Percentiles rank a stretch among this genome's conserved stretches.
These are phyloP conservation scores for Actinemys pallida DNA, from an alignment of 2,113 vertebrate species.

Conservation along the genomic window DNA sequence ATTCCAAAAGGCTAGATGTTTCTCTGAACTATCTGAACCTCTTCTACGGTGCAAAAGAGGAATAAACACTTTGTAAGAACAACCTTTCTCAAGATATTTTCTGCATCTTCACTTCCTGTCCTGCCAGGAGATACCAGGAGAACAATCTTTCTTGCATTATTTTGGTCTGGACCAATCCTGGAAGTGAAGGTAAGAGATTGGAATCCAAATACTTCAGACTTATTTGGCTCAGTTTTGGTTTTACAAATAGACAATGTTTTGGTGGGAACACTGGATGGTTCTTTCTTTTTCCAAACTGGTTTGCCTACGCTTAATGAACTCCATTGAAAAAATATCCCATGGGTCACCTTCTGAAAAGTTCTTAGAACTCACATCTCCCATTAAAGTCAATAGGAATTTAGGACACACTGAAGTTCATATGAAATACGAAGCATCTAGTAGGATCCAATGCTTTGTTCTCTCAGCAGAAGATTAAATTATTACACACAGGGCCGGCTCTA, in stretches of 20 bases:
- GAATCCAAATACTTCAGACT: conserved; percentile 59
- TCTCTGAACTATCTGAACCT: background rate
- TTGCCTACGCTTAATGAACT: background rate
- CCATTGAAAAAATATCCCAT: background rate
- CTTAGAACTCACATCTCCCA: no score
- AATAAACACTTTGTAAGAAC: background rate
- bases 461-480: background rate
- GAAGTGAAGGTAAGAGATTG: conserved; percentile 59
- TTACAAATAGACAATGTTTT: conserved; percentile 63
- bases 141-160: conserved; percentile 60
- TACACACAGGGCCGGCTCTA: no score
- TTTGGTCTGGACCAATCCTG: conserved; percentile 41
- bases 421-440: background rate
- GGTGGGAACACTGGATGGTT: conserved; percentile 6
- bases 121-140: conserved; percentile 45
- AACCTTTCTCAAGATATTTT: conserved; percentile 47
- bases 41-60: conserved; percentile 33
- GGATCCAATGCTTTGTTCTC: background rate
- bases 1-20: background rate
- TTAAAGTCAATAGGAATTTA: no score
- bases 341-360: background rate
- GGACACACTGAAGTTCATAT: background rate
- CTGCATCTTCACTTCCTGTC: conserved; percentile 17
- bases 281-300: background rate
- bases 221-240: conserved; percentile 44